phyloP scores from a whole-genome alignment of 2,888 invertebrate genomes.

The Lycophotia porphyrea region DNA sequence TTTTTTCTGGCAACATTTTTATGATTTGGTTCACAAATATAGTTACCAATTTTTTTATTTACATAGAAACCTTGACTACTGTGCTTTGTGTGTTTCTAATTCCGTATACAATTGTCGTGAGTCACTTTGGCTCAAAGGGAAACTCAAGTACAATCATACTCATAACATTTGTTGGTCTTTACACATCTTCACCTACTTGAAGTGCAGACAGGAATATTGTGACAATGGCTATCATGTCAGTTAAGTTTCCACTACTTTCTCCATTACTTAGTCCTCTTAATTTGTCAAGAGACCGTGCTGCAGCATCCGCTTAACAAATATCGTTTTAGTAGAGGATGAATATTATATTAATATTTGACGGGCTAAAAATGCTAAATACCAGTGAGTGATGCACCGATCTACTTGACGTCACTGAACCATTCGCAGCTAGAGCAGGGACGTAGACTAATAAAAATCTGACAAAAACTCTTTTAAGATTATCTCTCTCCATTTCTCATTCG shows the following conservation, averaged over 20 bases:
- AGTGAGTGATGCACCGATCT: not conserved
- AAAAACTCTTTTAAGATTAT: not conserved
- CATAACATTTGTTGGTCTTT: conserved; percentile 33
- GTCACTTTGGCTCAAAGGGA: conserved; percentile 56
- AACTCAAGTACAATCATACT: conserved; percentile 39
- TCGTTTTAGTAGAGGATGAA: not conserved
- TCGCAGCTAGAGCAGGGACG: not conserved
- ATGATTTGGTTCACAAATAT: conserved; percentile 28
- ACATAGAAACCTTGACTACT: conserved; percentile 49
- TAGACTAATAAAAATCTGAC: not conserved
- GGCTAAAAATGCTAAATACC: not conserved
- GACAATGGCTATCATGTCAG: conserved; percentile 15
- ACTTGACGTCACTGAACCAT: not conserved
- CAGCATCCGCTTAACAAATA: conserved; percentile 29
- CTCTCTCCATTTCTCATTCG: not conserved
- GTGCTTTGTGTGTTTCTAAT: conserved; percentile 56
- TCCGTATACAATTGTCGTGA: conserved; percentile 52
- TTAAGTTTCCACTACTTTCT: conserved; percentile 28
- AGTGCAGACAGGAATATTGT: conserved; percentile 25
- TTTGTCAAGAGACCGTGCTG: conserved; percentile 9
- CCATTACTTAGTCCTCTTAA: conserved; percentile 24
- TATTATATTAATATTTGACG: conserved; percentile 2
- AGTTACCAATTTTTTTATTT: conserved; percentile 44
- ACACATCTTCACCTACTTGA: conserved; percentile 22
- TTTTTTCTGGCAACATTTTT: conserved; percentile 37